Evolutionary conservation across 2,888 invertebrate genomes (phyloP).

Genomic region (Chymomyza caudatula): DNA sequence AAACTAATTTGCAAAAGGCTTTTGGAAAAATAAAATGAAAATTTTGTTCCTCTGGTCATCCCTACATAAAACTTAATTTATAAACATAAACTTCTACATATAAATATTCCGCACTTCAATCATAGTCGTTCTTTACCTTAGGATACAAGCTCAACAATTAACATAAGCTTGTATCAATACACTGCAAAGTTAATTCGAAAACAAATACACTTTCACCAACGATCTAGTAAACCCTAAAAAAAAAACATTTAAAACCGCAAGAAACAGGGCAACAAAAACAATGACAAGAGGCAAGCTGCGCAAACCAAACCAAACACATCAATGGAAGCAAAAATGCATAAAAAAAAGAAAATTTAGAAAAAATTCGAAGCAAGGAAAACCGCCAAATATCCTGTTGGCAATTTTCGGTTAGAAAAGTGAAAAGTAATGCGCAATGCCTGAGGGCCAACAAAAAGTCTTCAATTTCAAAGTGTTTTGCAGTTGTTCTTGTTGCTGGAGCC

Average conservation of each 20-base stretch:
- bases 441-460: constrained; percentile 55
- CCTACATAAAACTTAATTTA: too few relatives aligned
- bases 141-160: too few relatives aligned
- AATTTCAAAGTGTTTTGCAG: constrained; percentile 64
- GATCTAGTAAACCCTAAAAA: neutral
- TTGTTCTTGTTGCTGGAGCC: constrained; percentile 18
- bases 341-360: constrained; percentile 15
- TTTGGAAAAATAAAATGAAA: neutral
- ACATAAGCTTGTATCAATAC: neutral
- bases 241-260: neutral
- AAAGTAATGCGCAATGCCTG: constrained; percentile 43
- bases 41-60: too few relatives aligned
- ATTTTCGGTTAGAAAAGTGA: constrained; percentile 60
- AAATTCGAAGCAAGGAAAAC: constrained; percentile 30
- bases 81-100: too few relatives aligned
- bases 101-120: too few relatives aligned
- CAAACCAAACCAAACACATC: constrained; percentile 22
- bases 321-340: constrained; percentile 29
- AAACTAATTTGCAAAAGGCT: neutral
- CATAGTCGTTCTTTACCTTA: too few relatives aligned
- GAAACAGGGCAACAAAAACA: constrained; percentile 37
- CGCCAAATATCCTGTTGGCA: constrained; percentile 66
- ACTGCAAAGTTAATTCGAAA: neutral
- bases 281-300: constrained; percentile 40
- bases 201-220: neutral